These are phyloP conservation scores for Protaetia brevitarsis DNA, from an alignment of 1,140 invertebrate genomes.

Conservation along the genomic window DNA sequence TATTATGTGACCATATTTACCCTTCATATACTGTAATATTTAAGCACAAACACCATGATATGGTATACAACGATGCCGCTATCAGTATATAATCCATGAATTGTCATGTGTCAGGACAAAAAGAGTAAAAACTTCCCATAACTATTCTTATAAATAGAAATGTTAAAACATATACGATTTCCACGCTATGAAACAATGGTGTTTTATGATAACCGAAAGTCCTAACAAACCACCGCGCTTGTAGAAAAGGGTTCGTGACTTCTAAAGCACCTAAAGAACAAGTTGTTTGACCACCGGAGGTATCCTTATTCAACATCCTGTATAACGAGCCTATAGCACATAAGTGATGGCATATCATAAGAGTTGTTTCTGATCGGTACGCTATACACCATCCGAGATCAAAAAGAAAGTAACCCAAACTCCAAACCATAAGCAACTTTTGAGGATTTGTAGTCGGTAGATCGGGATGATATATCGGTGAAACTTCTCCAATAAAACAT, in stretches of 20 bases:
- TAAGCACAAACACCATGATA: conserved; percentile 45
- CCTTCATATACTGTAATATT: conserved; percentile 28
- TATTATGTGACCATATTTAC: conserved; percentile 33
- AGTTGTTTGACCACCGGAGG: conserved; percentile 53
- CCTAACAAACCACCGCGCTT: conserved; percentile 54
- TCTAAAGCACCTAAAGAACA: conserved; percentile 55
- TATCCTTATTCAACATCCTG: conserved; percentile 50
- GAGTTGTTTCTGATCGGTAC: conserved; percentile 50
- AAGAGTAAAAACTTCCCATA: conserved; percentile 39
- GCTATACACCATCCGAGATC: conserved; percentile 57
- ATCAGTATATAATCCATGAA: conserved; percentile 41
- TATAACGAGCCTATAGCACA: conserved; percentile 51
- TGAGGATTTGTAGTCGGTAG: conserved; percentile 36
- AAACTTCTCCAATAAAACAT: conserved; percentile 43
- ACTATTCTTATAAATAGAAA: conserved; percentile 42
- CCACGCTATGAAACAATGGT: conserved; percentile 33
- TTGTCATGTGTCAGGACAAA: conserved; percentile 34
- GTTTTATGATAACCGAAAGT: conserved; percentile 41
- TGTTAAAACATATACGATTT: conserved; percentile 39
- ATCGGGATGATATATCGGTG: conserved; percentile 36
- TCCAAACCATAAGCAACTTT: conserved; percentile 38
- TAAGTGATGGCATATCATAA: conserved; percentile 57
- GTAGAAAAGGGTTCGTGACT: conserved; percentile 59
- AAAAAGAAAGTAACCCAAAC: conserved; percentile 58
- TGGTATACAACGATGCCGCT: conserved; percentile 37